phyloP scores from a whole-genome alignment of 2,113 vertebrate species.

The Proterorhinus semilunaris region DNA sequence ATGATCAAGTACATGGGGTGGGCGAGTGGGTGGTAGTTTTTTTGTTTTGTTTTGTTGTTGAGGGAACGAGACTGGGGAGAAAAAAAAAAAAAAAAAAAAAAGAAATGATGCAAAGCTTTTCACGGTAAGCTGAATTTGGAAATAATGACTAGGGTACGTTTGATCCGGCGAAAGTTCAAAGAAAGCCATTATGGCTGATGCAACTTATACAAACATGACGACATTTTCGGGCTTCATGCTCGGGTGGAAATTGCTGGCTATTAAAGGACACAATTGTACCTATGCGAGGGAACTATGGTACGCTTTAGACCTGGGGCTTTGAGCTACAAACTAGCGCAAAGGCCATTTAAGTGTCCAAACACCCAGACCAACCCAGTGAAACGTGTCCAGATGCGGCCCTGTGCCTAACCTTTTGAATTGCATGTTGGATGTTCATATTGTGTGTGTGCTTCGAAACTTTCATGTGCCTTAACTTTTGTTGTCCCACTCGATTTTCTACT shows the following conservation, averaged over 20 bases:
- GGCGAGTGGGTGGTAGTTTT: not conserved
- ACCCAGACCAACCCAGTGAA: too few species aligned
- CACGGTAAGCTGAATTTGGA: slow-evolving; percentile 31
- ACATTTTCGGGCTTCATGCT: not conserved
- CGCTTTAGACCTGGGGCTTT: too few species aligned
- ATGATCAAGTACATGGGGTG: slow-evolving; percentile 21
- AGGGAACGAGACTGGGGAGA: not conserved
- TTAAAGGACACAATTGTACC: not conserved
- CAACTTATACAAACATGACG: slow-evolving; percentile 5
- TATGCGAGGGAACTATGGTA: too few species aligned
- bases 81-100: too few species aligned
- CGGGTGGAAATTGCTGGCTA: slow-evolving; percentile 1
- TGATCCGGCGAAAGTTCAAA: slow-evolving; percentile 36
- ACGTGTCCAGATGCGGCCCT: too few species aligned
- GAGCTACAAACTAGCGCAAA: too few species aligned
- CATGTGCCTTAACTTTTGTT: too few species aligned
- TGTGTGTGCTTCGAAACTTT: too few species aligned
- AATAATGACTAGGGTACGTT: slow-evolving; percentile 26
- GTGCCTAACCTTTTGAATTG: too few species aligned
- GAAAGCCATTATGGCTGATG: slow-evolving; percentile 31
- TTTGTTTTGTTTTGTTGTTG: not conserved
- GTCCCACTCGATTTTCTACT: too few species aligned
- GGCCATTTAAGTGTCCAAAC: too few species aligned
- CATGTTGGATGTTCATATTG: too few species aligned
- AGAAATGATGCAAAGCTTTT: slow-evolving; percentile 36